Evolutionary conservation across 2,113 vertebrate species (phyloP).

Genomic region (Lamprotornis superbus): DNA sequence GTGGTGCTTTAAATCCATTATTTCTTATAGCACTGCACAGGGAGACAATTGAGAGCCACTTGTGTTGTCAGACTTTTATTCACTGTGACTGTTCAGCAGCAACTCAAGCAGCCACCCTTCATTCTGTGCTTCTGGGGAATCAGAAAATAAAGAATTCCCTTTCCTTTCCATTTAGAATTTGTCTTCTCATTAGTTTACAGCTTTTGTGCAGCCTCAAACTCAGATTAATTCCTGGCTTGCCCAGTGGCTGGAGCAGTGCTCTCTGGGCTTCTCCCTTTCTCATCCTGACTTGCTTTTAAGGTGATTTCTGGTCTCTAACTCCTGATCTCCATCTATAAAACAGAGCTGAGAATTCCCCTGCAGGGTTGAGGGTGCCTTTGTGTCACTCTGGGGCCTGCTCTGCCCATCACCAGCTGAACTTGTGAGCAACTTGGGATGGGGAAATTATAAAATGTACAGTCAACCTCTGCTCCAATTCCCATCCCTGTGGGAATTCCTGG

Average conservation of each 20-base stretch:
- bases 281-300: background rate
- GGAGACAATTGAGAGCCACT: background rate
- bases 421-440: background rate
- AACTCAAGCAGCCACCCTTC: background rate
- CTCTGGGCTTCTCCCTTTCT: background rate
- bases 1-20: background rate
- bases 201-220: background rate
- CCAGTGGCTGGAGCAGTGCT: background rate
- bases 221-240: background rate
- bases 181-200: background rate
- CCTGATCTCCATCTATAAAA: background rate
- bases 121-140: background rate
- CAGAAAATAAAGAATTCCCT: background rate
- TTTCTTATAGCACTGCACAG: fast-evolving
- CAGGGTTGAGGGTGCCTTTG: background rate
- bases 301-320: background rate
- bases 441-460: background rate
- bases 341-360: background rate
- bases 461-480: background rate
- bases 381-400: background rate
- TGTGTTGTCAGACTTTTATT: background rate
- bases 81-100: background rate
- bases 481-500: background rate
- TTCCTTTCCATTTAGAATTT: background rate
- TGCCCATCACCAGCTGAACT: background rate